Base-by-base conservation (phyloP, 2,888 invertebrate genomes). In the Agrenia bidenticulata region DNA sequence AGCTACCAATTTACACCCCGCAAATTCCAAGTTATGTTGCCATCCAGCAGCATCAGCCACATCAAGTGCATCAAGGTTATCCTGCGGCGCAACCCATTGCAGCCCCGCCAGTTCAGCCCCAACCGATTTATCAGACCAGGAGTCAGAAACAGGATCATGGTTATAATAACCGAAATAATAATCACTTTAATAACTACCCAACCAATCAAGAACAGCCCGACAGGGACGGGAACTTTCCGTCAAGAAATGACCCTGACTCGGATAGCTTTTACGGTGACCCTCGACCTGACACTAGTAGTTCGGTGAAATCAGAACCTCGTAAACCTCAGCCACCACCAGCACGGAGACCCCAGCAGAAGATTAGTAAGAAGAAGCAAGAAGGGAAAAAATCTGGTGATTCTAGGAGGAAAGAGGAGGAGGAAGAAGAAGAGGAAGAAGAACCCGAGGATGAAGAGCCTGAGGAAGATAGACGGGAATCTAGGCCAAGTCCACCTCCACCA, bases 221-320 rank as follows among this genome's bases (percentile, higher is more conserved):
- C 2, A 26, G 7, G 5, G n/a, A 65, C 19, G 17, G 59, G 1
- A 27, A 17, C 17, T 67, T 72, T 56, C 63, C 69, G 11, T 19
- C 63, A 26, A 54, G 64, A 54, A 60, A 66, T 55, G 75, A 75
- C 51, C 75, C 75, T 11, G 67, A 70, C 39, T 71, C 72, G 0
- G 74, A 74, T 27, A 60, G 63, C 53, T 74, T 65, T 42, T 74
- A 74, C 42, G 76, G 76, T 5, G 69, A 71, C 21, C 74, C 73
- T 0, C 55, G 59, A 26, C 67, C 67, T 2, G 66, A 66, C 24
- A 63, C 66, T 0, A 53, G 60, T 1, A 56, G 19, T 11, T 37
- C 59, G 23, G 23, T 53, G 26, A 49, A 49, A 55, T 26, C 17
- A 21, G 41, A 56, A 5, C 49, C 58, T 2, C 23, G 42, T 19